Conservation (phyloP, 2,888 invertebrate species). For the Zhuqinia jingwanae region DNA sequence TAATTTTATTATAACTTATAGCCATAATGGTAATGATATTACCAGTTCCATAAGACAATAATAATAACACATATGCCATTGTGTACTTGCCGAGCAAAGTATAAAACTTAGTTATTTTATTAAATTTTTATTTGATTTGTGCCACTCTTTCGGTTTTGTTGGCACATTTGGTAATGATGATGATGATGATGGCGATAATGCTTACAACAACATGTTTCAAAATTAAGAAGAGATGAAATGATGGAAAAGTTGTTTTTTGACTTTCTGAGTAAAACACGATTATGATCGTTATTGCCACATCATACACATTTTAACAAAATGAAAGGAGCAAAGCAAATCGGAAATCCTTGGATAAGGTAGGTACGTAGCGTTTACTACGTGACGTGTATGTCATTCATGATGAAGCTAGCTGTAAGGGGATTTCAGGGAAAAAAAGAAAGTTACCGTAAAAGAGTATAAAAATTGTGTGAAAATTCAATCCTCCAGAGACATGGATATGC, state of each 20-base stretch:
- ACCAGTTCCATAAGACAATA: not conserved
- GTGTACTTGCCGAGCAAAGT: not conserved
- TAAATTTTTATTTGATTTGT: slow-evolving; percentile 4
- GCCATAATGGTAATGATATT: not conserved
- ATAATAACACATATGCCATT: not conserved
- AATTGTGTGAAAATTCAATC: slow-evolving; percentile 32
- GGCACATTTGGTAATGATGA: not conserved
- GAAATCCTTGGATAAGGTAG: not conserved
- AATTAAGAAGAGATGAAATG: not conserved
- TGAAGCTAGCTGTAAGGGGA: not conserved
- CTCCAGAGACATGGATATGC: slow-evolving; percentile 16
- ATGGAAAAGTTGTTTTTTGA: slow-evolving; percentile 26
- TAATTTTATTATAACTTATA: too few species aligned
- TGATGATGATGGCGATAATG: not conserved
- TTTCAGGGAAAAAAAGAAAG: not conserved
- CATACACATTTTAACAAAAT: not conserved
- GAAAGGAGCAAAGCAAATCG: not conserved
- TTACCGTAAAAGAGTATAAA: slow-evolving; percentile 13
- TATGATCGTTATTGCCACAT: slow-evolving; percentile 31
- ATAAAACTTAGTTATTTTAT: slow-evolving; percentile 9
- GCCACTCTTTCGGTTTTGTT: not conserved
- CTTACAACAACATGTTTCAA: too few species aligned
- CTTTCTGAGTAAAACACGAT: slow-evolving; percentile 13
- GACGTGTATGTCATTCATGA: too few species aligned
- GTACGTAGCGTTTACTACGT: not conserved